Evolutionary conservation across 2,797 vertebrate species (phyloP).

Genomic region (Philypnodon macrostomus): DNA sequence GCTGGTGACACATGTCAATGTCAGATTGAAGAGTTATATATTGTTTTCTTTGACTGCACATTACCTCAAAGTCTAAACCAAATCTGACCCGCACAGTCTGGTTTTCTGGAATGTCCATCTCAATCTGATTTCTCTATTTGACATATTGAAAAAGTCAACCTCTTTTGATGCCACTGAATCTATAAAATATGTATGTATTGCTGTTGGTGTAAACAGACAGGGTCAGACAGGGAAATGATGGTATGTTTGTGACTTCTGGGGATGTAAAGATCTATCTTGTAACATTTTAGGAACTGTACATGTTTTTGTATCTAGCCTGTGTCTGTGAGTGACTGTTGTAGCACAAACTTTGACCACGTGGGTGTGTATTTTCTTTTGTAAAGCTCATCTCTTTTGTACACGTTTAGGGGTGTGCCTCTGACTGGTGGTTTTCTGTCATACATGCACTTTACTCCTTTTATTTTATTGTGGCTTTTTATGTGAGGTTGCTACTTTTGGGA

Average conservation of each 20-base stretch:
- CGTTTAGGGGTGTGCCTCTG: constrained; percentile 64
- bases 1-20: neutral
- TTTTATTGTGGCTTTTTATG: constrained; percentile 57
- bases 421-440: constrained; percentile 69
- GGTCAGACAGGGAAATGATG: constrained; percentile 9
- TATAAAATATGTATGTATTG: constrained; percentile 27
- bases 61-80: constrained; percentile 64
- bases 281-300: constrained; percentile 47
- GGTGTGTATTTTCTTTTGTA: constrained; percentile 34
- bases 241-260: constrained; percentile 49
- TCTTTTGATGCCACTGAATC: constrained; percentile 45
- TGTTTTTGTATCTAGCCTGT: constrained; percentile 54
- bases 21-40: neutral
- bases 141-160: constrained; percentile 34
- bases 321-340: constrained; percentile 39
- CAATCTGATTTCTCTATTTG: constrained; percentile 34
- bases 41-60: constrained; percentile 29
- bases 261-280: constrained; percentile 58
- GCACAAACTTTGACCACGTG: constrained; percentile 49
- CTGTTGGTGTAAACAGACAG: constrained; percentile 27
- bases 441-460: constrained; percentile 81
- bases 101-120: constrained; percentile 46
- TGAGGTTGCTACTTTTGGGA: constrained; percentile 65
- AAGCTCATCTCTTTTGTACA: constrained; percentile 50
- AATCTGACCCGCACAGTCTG: constrained; percentile 41